Evolutionary conservation across 2,797 vertebrate genomes (phyloP).

Genomic region (Trichosurus vulpecula): DNA sequence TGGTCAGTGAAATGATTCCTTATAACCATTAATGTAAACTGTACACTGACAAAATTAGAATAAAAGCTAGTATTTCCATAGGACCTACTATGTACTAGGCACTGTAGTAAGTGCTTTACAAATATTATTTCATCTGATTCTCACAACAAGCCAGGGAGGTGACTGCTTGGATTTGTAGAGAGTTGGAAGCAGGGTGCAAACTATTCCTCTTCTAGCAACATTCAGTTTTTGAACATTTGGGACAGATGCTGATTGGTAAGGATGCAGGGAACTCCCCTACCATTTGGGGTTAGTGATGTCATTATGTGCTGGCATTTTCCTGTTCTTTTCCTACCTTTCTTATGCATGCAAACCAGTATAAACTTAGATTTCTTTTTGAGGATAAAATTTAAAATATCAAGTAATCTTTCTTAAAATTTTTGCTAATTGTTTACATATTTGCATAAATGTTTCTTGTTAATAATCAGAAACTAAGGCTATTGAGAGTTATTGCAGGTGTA

Average conservation of each 20-base stretch:
- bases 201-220: neutral
- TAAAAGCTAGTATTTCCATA: neutral
- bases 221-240: neutral
- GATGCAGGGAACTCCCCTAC: neutral
- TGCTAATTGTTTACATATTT: neutral
- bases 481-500: neutral
- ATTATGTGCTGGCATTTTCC: neutral
- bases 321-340: neutral
- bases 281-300: neutral
- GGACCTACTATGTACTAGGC: neutral
- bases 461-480: neutral
- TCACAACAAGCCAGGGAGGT: neutral
- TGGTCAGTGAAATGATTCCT: constrained; percentile 3
- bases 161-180: neutral
- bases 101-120: neutral
- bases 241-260: neutral
- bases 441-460: neutral
- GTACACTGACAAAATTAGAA: neutral
- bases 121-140: neutral
- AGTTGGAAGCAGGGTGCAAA: neutral
- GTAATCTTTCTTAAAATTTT: neutral
- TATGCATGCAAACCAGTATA: neutral
- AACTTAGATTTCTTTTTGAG: neutral
- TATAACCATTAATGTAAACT: neutral
- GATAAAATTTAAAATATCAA: neutral